Evolutionary conservation across 2,888 invertebrate genomes (phyloP).

Genomic region (Cephonodes hylas): DNA sequence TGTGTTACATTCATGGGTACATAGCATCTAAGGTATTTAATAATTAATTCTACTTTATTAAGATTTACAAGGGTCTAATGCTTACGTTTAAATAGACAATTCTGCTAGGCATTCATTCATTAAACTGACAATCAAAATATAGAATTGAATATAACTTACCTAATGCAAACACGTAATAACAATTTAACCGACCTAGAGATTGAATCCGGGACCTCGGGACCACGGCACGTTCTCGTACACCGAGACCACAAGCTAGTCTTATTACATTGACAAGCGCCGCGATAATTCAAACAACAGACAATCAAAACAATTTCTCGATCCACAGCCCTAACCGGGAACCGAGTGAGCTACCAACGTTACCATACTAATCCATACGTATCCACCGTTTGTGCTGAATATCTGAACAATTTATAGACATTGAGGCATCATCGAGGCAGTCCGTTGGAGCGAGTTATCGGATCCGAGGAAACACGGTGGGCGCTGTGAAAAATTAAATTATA

Average conservation of each 20-base stretch:
- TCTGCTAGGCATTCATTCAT: neutral
- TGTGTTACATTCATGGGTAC: no score
- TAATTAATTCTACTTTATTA: no score
- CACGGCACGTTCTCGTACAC: neutral
- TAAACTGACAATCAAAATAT: no score
- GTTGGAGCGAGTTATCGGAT: constrained; percentile 45
- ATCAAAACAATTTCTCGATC: neutral
- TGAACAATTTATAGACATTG: constrained; percentile 34
- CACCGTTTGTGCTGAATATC: constrained; percentile 31
- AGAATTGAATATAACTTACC: no score
- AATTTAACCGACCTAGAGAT: neutral
- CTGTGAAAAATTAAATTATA: constrained; percentile 39
- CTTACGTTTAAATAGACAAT: no score
- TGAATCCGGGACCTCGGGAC: neutral
- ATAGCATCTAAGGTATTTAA: no score
- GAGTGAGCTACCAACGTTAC: neutral
- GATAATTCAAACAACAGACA: neutral
- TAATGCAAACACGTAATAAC: neutral
- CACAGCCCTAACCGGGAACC: neutral
- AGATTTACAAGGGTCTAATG: no score
- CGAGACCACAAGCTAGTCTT: neutral
- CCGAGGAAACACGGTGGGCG: constrained; percentile 33
- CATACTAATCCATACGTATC: neutral
- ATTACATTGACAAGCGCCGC: neutral
- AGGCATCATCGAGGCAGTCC: constrained; percentile 33